Base-by-base conservation (phyloP, 1,140 invertebrate genomes). In the Pseudobourletiella spinata region DNA sequence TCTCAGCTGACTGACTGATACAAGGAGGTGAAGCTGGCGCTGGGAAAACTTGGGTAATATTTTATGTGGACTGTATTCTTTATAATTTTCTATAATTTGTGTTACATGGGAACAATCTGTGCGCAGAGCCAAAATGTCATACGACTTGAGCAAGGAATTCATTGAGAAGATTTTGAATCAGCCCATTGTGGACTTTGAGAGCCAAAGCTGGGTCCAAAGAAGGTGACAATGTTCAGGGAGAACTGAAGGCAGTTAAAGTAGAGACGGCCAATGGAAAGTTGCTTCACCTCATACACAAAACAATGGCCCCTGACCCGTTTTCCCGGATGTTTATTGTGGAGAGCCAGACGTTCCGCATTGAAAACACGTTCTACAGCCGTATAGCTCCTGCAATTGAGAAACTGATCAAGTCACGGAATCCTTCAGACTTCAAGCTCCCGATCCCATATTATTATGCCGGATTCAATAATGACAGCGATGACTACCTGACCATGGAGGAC, bases 401-500 rank as follows among this genome's bases (percentile, higher is more conserved):
- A 4, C 22, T 51, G 2, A 6, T 25, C 3, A 51, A 51, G n/a
- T 24, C 20, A 26, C 15, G 24, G 16, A 51, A 51, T 26, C 14
- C 22, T n/a, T 8, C 14, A 22, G n/a, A 51, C 28, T 26, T 14
- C 6, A 25, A 14, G 8, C 28, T 51, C 22, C 48, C 48, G 22
- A 25, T 51, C 24, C 48, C 48, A 3, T 26, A 51, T 11, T 51
- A 25, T 26, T 51, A 51, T 26, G 48, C 48, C 22, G 48, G 48
- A 11, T 51, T 51, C 24, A 51, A 51, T n/a, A 26, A 51, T 25
- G 48, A 51, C 20, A 35, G 61, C 54, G 39, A 59, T 26, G 63
- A 65, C 42, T 67, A 61, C 51, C 0, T 69, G 2, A 25, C 26
- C 14, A 6, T 69, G 22, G 59, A 67, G 32, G 65, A 69, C 57